These are phyloP conservation scores for Brachystomella parvula DNA, from an alignment of 1,140 invertebrate species.

Conservation along the genomic window DNA sequence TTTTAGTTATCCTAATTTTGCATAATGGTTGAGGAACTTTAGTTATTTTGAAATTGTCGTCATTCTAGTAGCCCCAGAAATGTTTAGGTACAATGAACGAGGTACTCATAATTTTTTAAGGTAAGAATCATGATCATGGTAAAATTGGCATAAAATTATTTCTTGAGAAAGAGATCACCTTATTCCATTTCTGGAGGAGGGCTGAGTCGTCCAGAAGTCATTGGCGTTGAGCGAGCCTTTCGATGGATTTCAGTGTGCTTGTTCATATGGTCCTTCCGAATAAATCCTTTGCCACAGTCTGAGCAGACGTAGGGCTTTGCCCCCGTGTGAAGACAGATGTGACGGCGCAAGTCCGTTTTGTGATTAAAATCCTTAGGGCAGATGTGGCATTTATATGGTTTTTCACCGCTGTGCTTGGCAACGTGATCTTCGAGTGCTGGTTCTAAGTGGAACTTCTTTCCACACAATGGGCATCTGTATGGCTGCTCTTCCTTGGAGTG, in stretches of 20 bases:
- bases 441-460: constrained; percentile 62
- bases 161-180: no score
- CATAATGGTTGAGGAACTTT: no score
- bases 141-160: no score
- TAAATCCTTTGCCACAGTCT: constrained; percentile 79
- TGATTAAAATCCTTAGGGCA: constrained; percentile 85
- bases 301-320: constrained; percentile 71
- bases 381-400: constrained; percentile 69
- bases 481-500: constrained; percentile 70
- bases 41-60: no score
- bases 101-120: no score
- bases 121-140: no score
- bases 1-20: no score
- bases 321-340: constrained; percentile 70
- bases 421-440: constrained; percentile 52
- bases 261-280: constrained; percentile 87
- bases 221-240: no score
- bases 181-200: no score
- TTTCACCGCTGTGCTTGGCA: constrained; percentile 68
- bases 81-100: no score
- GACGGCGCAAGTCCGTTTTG: constrained; percentile 81
- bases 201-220: no score
- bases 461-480: constrained; percentile 72
- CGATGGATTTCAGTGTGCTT: constrained; percentile 83
- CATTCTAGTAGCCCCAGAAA: no score